Conservation (phyloP, 2,888 invertebrate genomes). For the Ischnus inquisitorius region DNA sequence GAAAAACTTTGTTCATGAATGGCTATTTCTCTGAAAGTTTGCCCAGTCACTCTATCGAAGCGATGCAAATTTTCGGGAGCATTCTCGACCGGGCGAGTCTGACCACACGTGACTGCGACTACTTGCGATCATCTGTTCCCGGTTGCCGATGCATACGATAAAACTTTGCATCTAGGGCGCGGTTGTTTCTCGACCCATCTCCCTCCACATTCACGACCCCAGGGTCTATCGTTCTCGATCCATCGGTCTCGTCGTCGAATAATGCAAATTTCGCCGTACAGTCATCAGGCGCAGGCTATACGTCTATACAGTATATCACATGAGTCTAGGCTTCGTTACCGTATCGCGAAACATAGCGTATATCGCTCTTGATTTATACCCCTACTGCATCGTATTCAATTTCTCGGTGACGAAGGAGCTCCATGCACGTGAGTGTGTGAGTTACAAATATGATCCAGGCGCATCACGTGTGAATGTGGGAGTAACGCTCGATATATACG, state of each 20-base stretch:
- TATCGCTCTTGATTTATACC: constrained; percentile 71
- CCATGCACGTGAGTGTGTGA: not conserved
- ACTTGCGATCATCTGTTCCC: constrained; percentile 14
- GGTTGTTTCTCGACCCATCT: not conserved
- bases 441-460: constrained; percentile 28
- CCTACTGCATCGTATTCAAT: constrained; percentile 70
- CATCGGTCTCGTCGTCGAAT: constrained; percentile 30
- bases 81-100: not conserved
- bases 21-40: not conserved
- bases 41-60: not conserved
- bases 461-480: constrained; percentile 12
- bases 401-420: constrained; percentile 62
- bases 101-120: constrained; percentile 26
- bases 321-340: constrained; percentile 56
- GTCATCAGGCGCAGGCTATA: constrained; percentile 1
- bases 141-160: not conserved
- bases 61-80: not conserved
- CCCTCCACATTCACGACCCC: not conserved
- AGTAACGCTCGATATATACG: constrained; percentile 26
- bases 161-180: constrained; percentile 29
- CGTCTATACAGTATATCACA: not conserved
- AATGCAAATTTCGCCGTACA: constrained; percentile 32
- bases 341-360: constrained; percentile 57
- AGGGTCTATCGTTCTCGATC: constrained; percentile 40
- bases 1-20: not conserved